Conservation (phyloP, 2,113 vertebrate genomes). For the Acanthochromis polyacanthus region DNA sequence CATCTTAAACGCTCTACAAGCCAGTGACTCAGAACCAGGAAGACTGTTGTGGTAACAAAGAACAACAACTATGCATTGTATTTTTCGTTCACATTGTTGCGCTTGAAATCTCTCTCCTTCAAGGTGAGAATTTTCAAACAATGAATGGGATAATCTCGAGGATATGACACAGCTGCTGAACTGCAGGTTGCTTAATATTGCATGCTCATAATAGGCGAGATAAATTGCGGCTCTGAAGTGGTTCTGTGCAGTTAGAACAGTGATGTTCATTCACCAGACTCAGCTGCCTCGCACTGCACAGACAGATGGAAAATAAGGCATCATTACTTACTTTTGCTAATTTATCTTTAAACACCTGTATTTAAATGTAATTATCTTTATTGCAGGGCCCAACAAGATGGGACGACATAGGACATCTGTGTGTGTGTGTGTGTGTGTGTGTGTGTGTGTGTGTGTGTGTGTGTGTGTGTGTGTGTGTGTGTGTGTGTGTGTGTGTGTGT, state of each 20-base stretch:
- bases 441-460: constrained; percentile 53
- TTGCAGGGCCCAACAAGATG: constrained; percentile 65
- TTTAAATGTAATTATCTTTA: constrained; percentile 84
- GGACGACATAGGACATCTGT: constrained; percentile 76
- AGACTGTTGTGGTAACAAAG: constrained; percentile 53
- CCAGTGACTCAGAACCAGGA: constrained; percentile 31
- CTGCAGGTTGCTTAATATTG: constrained; percentile 15
- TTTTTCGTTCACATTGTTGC: constrained; percentile 1
- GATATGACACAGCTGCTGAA: constrained; percentile 6
- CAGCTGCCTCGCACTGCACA: constrained; percentile 62
- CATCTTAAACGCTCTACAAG: constrained; percentile 31
- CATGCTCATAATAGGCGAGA: constrained; percentile 25
- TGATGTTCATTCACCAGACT: constrained; percentile 70
- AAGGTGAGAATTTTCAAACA: constrained; percentile 20
- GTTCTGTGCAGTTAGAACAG: constrained; percentile 55
- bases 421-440: constrained; percentile 45
- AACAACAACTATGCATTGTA: constrained; percentile 38
- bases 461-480: constrained; percentile 57
- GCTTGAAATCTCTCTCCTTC: constrained; percentile 6
- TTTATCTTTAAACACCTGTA: constrained; percentile 83
- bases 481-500: constrained; percentile 57
- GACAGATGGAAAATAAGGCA: constrained; percentile 82
- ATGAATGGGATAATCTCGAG: background rate
- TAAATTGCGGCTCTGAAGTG: constrained; percentile 42
- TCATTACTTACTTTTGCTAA: constrained; percentile 83